Evolutionary conservation across 2,888 invertebrate genomes (phyloP), one percentile per base, ranked within the genome.

Genomic region (Thera obeliscata): DNA sequence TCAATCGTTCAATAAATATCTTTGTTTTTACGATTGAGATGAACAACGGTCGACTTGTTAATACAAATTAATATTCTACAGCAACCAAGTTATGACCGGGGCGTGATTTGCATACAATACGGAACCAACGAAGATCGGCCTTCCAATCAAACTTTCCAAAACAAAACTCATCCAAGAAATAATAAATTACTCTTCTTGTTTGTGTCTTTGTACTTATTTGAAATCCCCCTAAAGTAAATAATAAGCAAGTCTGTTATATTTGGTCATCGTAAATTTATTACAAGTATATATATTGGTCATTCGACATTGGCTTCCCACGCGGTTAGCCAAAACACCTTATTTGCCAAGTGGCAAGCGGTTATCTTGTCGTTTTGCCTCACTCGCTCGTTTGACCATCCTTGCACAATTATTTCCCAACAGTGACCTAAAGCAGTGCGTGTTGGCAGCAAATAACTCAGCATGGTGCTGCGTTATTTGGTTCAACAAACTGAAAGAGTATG

Each of bases 1-100:
- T 87, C 82, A 86, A 87, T 91, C 87, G 87, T 85, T 87, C 89
- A 86, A 87, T 86, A 87, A 90, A 87, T 85, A 84, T 88, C 86
- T 87, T 88, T 89, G 87, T 89, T 84, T 87, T 82, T 76, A 73
- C 81, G 80, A 86, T 82, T 76, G 73, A 82, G 81, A 82, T 77
- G 80, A 67, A 57, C 58, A 67, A 55, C 58, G 61, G 71, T 73
- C 74, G 66, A 72, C 67, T 76, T 71, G 72, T 73, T 76, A 79
- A 77, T 77, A 67, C 74, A 68, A 75, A 76, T 78, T 77, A 76
- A 74, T 78, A 75, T 71, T 70, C 63, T 59, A 41, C 60, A 46
- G 62, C 71, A 72, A 63, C 71, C 64, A 65, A 70, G 56, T 61
- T 71, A 55, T 62, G 50, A 70, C 69, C 56, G 61, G 64, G 66